These are phyloP conservation scores for Urosaurus nigricauda DNA, from an alignment of 2,797 vertebrate species.

Conservation along the genomic window DNA sequence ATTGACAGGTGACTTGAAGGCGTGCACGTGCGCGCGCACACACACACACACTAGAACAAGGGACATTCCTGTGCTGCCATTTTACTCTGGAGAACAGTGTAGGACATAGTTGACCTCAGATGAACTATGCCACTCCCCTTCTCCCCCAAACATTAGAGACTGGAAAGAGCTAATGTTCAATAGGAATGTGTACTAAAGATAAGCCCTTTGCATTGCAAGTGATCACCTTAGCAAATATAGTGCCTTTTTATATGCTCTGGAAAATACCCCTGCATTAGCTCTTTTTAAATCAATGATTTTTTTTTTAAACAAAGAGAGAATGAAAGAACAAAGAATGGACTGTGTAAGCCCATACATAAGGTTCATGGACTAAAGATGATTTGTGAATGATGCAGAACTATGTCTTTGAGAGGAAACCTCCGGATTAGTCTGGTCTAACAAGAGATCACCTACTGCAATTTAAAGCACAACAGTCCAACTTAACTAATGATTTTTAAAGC, in stretches of 20 bases:
- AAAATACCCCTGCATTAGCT: not conserved
- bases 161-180: not conserved
- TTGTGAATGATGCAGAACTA: conserved; percentile 39
- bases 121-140: not conserved
- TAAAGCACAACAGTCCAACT: conserved; percentile 19
- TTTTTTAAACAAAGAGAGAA: not conserved
- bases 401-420: conserved; percentile 32
- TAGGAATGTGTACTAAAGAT: not conserved
- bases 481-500: conserved; percentile 52
- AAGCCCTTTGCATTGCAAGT: not conserved
- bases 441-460: conserved; percentile 12
- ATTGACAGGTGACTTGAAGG: too few relatives aligned
- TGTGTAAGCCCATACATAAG: conserved; percentile 3
- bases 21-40: too few relatives aligned
- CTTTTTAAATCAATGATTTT: conserved; percentile 8
- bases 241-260: not conserved
- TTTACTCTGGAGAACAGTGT: not conserved
- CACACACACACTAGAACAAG: not conserved
- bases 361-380: conserved; percentile 21
- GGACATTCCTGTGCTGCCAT: not conserved
- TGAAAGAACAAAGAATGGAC: conserved; percentile 14
- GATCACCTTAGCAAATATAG: not conserved
- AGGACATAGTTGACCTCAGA: not conserved
- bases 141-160: not conserved
- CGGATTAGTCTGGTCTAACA: conserved; percentile 39